Conservation (phyloP, 2,113 vertebrate genomes). For the Hemichromis elongatus region DNA sequence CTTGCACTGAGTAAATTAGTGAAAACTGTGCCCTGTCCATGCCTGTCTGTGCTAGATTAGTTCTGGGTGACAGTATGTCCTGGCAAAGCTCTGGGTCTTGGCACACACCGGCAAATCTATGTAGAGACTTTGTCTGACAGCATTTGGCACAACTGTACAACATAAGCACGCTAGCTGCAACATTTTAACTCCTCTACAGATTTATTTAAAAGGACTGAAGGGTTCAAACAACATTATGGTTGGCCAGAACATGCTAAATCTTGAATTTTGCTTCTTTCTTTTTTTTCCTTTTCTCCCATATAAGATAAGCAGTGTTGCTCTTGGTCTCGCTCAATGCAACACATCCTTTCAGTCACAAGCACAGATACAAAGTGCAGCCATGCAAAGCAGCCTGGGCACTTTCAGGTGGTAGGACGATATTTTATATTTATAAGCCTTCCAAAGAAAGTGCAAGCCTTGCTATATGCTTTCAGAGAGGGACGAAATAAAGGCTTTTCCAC, state of each 20-base stretch:
- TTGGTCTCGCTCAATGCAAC: constrained; percentile 40
- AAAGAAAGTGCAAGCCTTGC: constrained; percentile 64
- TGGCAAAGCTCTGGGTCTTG: constrained; percentile 38
- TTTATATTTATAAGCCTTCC: constrained; percentile 65
- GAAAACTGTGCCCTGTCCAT: constrained; percentile 11
- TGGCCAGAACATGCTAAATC: constrained; percentile 28
- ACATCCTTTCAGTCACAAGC: constrained; percentile 56
- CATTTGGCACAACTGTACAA: constrained; percentile 34
- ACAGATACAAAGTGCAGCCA: constrained; percentile 60
- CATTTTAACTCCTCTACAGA: constrained; percentile 16
- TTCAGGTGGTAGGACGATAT: constrained; percentile 51
- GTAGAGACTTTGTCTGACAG: constrained; percentile 33
- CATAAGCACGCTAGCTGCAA: constrained; percentile 14
- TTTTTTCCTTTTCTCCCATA: not conserved
- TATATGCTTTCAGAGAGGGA: constrained; percentile 25
- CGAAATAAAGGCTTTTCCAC: constrained; percentile 22
- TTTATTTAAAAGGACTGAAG: constrained; percentile 13
- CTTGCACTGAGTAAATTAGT: constrained; percentile 6
- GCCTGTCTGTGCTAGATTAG: constrained; percentile 44
- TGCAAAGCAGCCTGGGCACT: constrained; percentile 46
- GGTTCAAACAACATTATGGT: constrained; percentile 17
- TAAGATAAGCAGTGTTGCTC: constrained; percentile 50
- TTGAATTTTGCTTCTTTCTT: constrained; percentile 28
- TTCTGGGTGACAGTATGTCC: constrained; percentile 45
- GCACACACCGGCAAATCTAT: constrained; percentile 36